Evolutionary conservation across 1,140 invertebrate species (phyloP), one percentile per base, ranked within the genome.

Genomic region (Trissolcus basalis): DNA sequence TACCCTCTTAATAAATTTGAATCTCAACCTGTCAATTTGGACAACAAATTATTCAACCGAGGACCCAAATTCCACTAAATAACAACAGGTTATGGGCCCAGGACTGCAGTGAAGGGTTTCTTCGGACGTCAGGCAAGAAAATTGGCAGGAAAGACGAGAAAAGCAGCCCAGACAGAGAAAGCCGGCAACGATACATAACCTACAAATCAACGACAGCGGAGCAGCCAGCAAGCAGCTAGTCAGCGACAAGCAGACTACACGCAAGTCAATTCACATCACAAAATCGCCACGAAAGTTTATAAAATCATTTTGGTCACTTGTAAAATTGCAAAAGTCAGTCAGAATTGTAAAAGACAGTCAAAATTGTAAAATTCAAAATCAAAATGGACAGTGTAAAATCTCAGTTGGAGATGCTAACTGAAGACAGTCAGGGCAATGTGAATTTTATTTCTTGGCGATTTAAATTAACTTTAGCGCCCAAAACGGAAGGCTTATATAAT

Each of bases 401-500:
- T 4, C 36, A 39, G 9, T 39, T 39, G n/a, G 36, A 39, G 9
- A 39, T 12, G n/a, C 19, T 49, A 13, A 44, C 1, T 13, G 45
- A 48, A 19, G 45, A 48, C n/a, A 11, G 7, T 9, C 45, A 48
- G 10, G 45, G 45, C 0, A 48, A 19, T 48, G 16, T 48, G 8
- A 48, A 48, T 27, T 48, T 19, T 48, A 15, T 48, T 10, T 48
- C 45, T 5, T 48, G 45, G 45, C 14, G n/a, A 19, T 48, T 48
- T 27, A 48, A 48, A 48, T 10, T 48, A 6, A 19, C 16, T 6
- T 9, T 48, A 16, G 9, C 45, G 1, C 16, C 19, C 2, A 48
- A 10, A 48, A 12, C 1, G 0, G 19, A 48, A 27, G 16, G 19
- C 4, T 19, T 48, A 2, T 48, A 5, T 48, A 3, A 19, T 2